Evolutionary conservation across 2,113 vertebrate genomes (phyloP), one percentile per base, ranked within the genome.

Genomic region (Columba livia): DNA sequence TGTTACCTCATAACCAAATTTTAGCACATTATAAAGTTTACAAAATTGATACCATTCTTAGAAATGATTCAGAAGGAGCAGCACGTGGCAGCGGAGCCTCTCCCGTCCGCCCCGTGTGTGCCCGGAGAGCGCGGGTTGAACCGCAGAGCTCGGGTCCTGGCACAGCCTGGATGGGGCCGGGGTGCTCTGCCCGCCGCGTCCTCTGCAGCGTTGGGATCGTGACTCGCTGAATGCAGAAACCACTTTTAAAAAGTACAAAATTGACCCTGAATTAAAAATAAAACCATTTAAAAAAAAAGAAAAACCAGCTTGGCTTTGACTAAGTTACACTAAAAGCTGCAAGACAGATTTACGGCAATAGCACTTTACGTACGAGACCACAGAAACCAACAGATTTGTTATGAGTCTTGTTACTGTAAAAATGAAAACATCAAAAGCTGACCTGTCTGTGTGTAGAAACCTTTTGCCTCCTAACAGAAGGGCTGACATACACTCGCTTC

Each of bases 11-110:
- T 90, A 94, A 90, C 38, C 83, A 92, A 94, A 79, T 83, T 93
- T 92, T 69, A 96, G 80, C 82, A 96, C 95, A 74, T 94, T 70
- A 96, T 62, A 96, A 96, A 96, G 50, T 88, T 91, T 96, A 96
- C 91, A 96, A 97, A 97, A 96, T 92, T 38, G 12, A 1, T 66
- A 75, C 65, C 91, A 58, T 74, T 57, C 34, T 57, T 92, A 95
- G 69, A 96, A 95, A 94, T 88, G 26, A 69, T 70, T 83, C 86
- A 73, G 92, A 91, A 85, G 79, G 48, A 71, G 88, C 77, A 91
- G 95, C 85, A 21, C 15, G 42, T 10, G 47, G 91, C 86, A 89
- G 85, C 3, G 47, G 77, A 88, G 51, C 53, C 38, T 64, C 36
- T 19, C 44, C 42, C 12, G 40, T 40, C 40, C 40, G 12, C 12